phyloP scores from a whole-genome alignment of 2,113 vertebrate species.

The Tachycineta bicolor region DNA sequence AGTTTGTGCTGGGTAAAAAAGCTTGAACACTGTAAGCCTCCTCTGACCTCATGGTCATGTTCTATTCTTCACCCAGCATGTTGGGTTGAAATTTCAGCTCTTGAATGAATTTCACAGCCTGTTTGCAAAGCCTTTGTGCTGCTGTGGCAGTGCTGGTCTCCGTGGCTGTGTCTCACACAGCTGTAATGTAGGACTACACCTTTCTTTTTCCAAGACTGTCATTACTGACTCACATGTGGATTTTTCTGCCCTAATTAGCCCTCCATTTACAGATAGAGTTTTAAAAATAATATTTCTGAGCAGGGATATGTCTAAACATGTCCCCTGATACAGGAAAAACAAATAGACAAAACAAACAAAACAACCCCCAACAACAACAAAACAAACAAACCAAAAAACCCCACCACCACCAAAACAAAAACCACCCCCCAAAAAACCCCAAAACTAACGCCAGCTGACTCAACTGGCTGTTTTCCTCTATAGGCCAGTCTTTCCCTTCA shows the following conservation, averaged over 20 bases:
- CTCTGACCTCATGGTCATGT: neutral
- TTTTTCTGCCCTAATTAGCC: neutral
- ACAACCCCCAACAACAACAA: too few species aligned
- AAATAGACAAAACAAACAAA: too few species aligned
- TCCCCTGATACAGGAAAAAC: neutral
- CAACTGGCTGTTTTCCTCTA: neutral
- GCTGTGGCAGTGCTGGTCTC: neutral
- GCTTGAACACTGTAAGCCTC: neutral
- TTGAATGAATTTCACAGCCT: neutral
- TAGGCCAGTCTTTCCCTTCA: neutral
- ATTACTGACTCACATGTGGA: neutral
- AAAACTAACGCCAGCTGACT: neutral
- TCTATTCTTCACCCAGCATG: neutral
- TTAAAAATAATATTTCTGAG: neutral
- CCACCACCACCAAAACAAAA: too few species aligned
- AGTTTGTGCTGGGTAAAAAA: neutral
- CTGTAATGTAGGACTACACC: rapidly evolving
- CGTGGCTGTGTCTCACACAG: neutral
- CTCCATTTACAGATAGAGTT: neutral
- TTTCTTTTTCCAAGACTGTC: neutral
- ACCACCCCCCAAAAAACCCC: too few species aligned
- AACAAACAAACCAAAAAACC: too few species aligned
- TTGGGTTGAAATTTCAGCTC: neutral
- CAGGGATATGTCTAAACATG: neutral
- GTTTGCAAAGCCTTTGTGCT: neutral